phyloP scores from a whole-genome alignment of 35 echinoderm and acorn worm genomes.

The Acanthaster planci region DNA sequence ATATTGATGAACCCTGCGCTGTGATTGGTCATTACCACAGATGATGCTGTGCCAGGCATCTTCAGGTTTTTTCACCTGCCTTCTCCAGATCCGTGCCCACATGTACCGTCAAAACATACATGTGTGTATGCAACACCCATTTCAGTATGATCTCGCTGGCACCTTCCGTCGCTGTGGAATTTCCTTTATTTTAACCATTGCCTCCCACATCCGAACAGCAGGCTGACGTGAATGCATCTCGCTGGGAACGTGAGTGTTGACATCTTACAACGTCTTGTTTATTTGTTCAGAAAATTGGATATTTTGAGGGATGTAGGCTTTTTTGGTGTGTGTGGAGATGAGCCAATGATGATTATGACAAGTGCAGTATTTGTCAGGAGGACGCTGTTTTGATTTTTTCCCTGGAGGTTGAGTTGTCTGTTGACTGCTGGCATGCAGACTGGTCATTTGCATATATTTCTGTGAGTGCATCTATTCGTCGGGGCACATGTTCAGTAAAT shows the following conservation, averaged over 20 bases:
- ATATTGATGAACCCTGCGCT: neutral
- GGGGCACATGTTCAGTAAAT: no score
- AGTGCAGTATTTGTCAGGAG: no score
- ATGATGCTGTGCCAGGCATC: neutral
- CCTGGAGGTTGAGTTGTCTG: no score
- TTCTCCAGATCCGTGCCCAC: neutral
- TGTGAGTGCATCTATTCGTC: no score
- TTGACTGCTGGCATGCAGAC: no score
- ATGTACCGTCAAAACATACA: neutral
- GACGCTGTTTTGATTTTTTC: no score
- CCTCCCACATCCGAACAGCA: neutral
- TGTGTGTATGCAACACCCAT: constrained; percentile 22
- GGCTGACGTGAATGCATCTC: neutral
- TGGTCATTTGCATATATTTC: no score
- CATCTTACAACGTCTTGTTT: neutral
- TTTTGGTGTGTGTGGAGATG: neutral
- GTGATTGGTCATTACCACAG: neutral
- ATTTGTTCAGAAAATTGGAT: neutral
- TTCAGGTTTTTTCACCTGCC: neutral
- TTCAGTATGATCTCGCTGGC: neutral
- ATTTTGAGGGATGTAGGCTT: neutral
- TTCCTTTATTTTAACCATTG: no score
- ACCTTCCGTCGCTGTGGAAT: constrained; percentile 16
- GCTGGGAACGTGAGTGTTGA: constrained; percentile 10
- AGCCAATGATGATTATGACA: no score